Evolutionary conservation across 1,140 invertebrate genomes (phyloP), one percentile per base, ranked within the genome.

Genomic region (Pseudoatta argentina): DNA sequence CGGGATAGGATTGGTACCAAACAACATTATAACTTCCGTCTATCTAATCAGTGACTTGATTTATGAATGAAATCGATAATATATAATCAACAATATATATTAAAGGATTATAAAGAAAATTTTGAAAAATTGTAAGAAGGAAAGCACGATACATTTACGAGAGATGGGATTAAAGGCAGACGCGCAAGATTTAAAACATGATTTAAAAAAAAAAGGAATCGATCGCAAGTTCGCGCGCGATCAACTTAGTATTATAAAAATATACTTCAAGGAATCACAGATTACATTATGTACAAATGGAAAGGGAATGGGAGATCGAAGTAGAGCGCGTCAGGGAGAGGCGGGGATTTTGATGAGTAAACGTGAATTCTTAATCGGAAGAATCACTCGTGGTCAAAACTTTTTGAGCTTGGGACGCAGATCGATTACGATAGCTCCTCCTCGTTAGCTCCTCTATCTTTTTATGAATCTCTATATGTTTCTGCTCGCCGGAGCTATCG

Each of bases 191-290:
- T n/a, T 55, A 34, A 55, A 73, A 57, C 0, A 39, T n/a, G 30
- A 73, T 75, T 59, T 4, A 51, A 77, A 86, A 39, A 57, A 73
- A 57, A 73, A 76, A 86, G 53, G 21, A 76, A 86, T 51, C 73
- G 76, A 76, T 34, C 55, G 79, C 82, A 76, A 89, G 67, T 66
- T 85, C 61, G 51, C 73, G 48, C 71, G 67, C 66, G 76, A 90
- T 88, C 85, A 90, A 92, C 91, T 91, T 87, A 91, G 73, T 92
- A 86, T 92, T 92, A 93, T 92, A 93, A 92, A 93, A 92, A 92
- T 92, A 92, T 93, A 93, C 64, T 89, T 93, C 75, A 91, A 90
- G 87, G 87, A 93, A 93, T 93, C 93, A 93, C 93, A 94, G 91
- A 91, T 79, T 93, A 90, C 71, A 89, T 87, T 94, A 94, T 94